Evolutionary conservation across 2,797 vertebrate species (phyloP).

Genomic region (Petrocephalus sullivani): DNA sequence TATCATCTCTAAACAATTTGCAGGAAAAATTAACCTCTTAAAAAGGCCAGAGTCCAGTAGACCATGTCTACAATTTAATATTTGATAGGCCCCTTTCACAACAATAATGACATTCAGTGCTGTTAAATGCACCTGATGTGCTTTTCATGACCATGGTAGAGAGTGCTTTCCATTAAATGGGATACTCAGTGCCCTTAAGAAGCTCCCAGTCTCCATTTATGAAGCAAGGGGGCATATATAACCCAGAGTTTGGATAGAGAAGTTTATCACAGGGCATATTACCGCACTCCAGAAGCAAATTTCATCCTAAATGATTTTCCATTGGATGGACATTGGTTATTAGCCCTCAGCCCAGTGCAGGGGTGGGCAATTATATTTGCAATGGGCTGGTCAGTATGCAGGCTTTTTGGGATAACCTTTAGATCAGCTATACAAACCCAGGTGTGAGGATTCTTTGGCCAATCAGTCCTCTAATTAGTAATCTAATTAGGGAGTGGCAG

Average conservation of each 20-base stretch:
- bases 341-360: not conserved
- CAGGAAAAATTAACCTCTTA: not conserved
- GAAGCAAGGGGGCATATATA: not conserved
- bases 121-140: not conserved
- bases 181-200: not conserved
- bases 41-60: not conserved
- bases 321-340: not conserved
- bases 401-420: too few species aligned
- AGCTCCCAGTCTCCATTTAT: not conserved
- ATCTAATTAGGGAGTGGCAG: too few species aligned
- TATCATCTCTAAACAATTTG: not conserved
- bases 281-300: not conserved
- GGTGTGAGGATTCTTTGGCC: too few species aligned
- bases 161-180: not conserved
- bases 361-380: too few species aligned
- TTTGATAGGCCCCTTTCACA: not conserved
- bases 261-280: not conserved
- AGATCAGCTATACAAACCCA: too few species aligned
- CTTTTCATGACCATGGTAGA: not conserved
- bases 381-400: too few species aligned
- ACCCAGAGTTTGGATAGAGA: not conserved
- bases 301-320: not conserved
- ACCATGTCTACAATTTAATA: not conserved
- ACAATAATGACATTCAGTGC: not conserved
- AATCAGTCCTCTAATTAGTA: too few species aligned